A percentile compares a stretch with the other conserved stretches of the same genome.
Evolutionary conservation across 2,113 vertebrate species (phyloP).

Genomic region (Aldabrachelys gigantea): DNA sequence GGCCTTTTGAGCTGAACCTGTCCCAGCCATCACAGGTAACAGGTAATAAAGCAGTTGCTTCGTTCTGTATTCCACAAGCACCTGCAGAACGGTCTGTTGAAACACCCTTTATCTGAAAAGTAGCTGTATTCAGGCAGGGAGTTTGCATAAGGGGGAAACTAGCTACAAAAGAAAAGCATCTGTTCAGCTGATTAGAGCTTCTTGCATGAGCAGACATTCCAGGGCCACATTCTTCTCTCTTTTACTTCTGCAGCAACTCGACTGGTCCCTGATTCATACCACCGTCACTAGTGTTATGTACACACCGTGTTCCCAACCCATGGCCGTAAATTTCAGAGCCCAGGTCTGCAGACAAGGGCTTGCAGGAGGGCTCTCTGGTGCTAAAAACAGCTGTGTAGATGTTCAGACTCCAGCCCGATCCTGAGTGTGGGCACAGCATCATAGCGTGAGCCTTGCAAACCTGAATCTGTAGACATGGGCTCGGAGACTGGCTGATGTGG

Average conservation of each 20-base stretch:
- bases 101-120: not conserved
- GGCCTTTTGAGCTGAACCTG: not conserved
- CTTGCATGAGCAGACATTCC: not conserved
- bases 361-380: too few relatives aligned
- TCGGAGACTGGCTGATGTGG: too few relatives aligned
- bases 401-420: too few relatives aligned
- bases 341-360: too few relatives aligned
- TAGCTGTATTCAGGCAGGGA: not conserved
- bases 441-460: accelerated
- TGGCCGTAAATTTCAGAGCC: not conserved
- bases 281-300: not conserved
- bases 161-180: not conserved
- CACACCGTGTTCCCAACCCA: not conserved
- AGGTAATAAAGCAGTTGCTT: not conserved
- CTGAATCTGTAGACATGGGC: too few relatives aligned
- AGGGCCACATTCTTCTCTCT: not conserved
- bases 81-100: not conserved
- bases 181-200: not conserved
- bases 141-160: not conserved
- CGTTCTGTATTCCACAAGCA: not conserved
- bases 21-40: not conserved
- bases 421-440: too few relatives aligned
- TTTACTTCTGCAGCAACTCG: not conserved
- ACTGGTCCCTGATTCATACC: not conserved
- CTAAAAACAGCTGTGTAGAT: too few relatives aligned